phyloP scores from a whole-genome alignment of 2,888 invertebrate species.

The Scelioninae gen. 2 region DNA sequence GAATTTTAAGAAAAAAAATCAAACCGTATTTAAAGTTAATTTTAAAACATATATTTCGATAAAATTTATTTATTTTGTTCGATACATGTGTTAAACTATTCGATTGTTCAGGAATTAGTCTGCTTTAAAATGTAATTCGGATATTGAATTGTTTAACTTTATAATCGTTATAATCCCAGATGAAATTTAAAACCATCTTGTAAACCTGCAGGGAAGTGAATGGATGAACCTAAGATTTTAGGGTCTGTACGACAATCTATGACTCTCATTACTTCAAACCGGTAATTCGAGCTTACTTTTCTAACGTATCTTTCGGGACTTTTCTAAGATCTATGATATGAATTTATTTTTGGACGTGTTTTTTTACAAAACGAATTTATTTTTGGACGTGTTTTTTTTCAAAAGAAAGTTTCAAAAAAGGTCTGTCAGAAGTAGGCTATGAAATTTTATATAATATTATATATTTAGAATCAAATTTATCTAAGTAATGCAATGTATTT shows the following conservation, averaged over 20 bases:
- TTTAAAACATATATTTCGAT: too few relatives aligned
- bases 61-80: too few relatives aligned
- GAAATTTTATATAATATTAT: too few relatives aligned
- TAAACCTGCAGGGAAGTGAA: conserved; percentile 37
- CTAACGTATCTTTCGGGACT: conserved; percentile 49
- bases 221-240: conserved; percentile 32
- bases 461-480: too few relatives aligned
- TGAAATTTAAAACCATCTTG: conserved; percentile 29
- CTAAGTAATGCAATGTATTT: too few relatives aligned
- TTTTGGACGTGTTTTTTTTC: conserved; percentile 4
- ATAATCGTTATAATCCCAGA: conserved; percentile 15
- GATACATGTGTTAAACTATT: too few relatives aligned
- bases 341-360: conserved; percentile 14
- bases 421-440: too few relatives aligned
- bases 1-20: too few relatives aligned
- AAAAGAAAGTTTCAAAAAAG: conserved; percentile 21
- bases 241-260: conserved; percentile 45
- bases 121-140: conserved; percentile 4
- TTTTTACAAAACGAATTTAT: conserved; percentile 24
- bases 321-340: conserved; percentile 30
- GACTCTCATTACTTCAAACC: conserved; percentile 45
- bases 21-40: too few relatives aligned
- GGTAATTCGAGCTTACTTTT: conserved; percentile 48
- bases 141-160: conserved; percentile 19
- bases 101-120: too few relatives aligned